Conservation (phyloP, 1,140 invertebrate genomes). For the Caenorhabditis brenneri region DNA sequence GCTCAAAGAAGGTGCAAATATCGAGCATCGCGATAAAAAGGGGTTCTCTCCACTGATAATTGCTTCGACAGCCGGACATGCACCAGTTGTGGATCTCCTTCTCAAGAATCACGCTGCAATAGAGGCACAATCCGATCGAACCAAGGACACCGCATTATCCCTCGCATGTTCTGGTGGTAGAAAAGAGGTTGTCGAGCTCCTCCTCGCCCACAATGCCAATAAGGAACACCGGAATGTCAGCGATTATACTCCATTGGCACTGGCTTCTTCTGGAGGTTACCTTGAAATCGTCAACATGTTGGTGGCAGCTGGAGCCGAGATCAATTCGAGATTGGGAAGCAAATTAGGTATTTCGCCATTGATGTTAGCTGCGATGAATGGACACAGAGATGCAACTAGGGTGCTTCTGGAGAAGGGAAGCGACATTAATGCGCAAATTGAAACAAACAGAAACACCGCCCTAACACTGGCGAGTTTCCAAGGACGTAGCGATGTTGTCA, state of each 20-base stretch:
- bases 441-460: constrained; percentile 98
- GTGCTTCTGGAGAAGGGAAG: constrained; percentile 94
- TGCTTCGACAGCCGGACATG: constrained; percentile 93
- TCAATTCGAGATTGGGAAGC: constrained; percentile 80
- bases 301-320: constrained; percentile 89
- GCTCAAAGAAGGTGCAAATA: constrained; percentile 86
- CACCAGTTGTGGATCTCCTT: constrained; percentile 89
- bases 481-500: constrained; percentile 96
- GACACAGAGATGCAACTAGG: constrained; percentile 96
- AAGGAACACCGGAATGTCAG: constrained; percentile 99
- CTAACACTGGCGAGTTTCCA: constrained; percentile 98
- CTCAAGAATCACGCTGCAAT: constrained; percentile 90
- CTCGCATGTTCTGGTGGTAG: constrained; percentile 94
- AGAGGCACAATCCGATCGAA: constrained; percentile 96
- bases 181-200: constrained; percentile 93
- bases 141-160: constrained; percentile 96
- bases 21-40: constrained; percentile 97
- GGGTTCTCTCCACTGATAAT: constrained; percentile 94
- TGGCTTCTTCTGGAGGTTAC: constrained; percentile 94
- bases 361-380: constrained; percentile 99
- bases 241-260: constrained; percentile 95
- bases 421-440: constrained; percentile 99
- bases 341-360: constrained; percentile 92
- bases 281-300: constrained; percentile 97
- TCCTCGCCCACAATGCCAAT: constrained; percentile 85